phyloP scores from a whole-genome alignment of 2,113 vertebrate genomes.

The Callaeas wilsoni region DNA sequence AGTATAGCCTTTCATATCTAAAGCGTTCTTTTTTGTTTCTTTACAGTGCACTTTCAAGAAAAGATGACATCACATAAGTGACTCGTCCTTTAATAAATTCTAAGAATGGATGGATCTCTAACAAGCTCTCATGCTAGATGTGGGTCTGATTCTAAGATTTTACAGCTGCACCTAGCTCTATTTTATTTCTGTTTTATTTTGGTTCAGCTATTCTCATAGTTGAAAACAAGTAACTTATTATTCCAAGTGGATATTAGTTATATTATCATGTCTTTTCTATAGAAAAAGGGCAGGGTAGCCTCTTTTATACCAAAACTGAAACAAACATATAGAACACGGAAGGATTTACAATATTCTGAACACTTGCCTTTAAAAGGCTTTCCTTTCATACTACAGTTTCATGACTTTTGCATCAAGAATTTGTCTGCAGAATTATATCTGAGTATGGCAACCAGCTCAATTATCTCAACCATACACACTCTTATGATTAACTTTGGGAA shows the following conservation, averaged over 20 bases:
- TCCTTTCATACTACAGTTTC: slow-evolving; percentile 26
- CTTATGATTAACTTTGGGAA: slow-evolving; percentile 11
- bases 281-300: slow-evolving; percentile 36
- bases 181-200: slow-evolving; percentile 36
- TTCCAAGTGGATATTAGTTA: slow-evolving; percentile 28
- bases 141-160: slow-evolving; percentile 4
- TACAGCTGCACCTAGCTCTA: not conserved
- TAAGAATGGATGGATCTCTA: not conserved
- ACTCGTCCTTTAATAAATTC: not conserved
- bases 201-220: slow-evolving; percentile 20
- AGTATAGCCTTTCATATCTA: not conserved
- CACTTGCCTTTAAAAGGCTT: slow-evolving; percentile 13
- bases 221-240: slow-evolving; percentile 42
- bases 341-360: slow-evolving; percentile 22
- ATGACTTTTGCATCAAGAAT: slow-evolving; percentile 27
- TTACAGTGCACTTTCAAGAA: slow-evolving; percentile 15
- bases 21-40: slow-evolving; percentile 25
- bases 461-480: slow-evolving; percentile 24
- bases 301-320: slow-evolving; percentile 60
- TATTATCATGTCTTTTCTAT: not conserved
- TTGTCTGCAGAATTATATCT: slow-evolving; percentile 48
- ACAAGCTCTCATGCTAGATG: not conserved
- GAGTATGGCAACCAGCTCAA: not conserved
- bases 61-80: not conserved
- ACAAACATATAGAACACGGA: slow-evolving; percentile 27